These are phyloP conservation scores for Bilobella aurantiaca DNA, from an alignment of 1,140 invertebrate species.

Conservation along the genomic window DNA sequence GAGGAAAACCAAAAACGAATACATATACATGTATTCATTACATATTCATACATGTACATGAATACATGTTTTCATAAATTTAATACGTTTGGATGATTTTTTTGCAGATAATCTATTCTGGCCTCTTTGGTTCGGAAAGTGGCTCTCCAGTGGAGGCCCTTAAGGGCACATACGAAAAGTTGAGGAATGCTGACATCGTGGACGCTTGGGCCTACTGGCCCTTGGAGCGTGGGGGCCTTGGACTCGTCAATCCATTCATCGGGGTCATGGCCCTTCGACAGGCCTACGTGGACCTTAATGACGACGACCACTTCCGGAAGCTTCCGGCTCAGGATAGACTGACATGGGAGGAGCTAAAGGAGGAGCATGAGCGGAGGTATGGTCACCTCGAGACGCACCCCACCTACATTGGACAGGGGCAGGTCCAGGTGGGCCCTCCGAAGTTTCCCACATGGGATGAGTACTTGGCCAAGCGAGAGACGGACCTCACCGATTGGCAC, in stretches of 20 bases:
- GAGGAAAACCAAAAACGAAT: too few relatives aligned
- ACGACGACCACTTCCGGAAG: neutral
- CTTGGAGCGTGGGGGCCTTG: conserved; percentile 16
- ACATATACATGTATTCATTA: too few relatives aligned
- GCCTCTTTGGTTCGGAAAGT: neutral
- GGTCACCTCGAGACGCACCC: neutral
- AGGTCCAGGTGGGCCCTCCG: neutral
- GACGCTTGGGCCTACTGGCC: conserved; percentile 26
- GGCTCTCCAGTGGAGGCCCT: conserved; percentile 10
- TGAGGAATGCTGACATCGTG: conserved; percentile 9
- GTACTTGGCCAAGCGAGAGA: neutral
- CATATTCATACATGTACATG: too few relatives aligned
- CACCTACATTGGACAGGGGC: neutral
- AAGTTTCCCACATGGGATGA: conserved; percentile 9
- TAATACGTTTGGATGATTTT: too few relatives aligned
- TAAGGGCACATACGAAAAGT: neutral
- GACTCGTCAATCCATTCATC: conserved; percentile 18
- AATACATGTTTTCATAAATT: too few relatives aligned
- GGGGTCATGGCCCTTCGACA: conserved; percentile 46
- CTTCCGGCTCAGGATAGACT: conserved; percentile 7
- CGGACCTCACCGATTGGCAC: conserved; percentile 5
- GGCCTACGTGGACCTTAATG: conserved; percentile 5
- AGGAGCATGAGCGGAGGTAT: neutral
- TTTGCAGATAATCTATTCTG: neutral
- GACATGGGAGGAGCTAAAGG: neutral